Conservation (phyloP, 1,140 invertebrate genomes). For the Drosophila varians region DNA sequence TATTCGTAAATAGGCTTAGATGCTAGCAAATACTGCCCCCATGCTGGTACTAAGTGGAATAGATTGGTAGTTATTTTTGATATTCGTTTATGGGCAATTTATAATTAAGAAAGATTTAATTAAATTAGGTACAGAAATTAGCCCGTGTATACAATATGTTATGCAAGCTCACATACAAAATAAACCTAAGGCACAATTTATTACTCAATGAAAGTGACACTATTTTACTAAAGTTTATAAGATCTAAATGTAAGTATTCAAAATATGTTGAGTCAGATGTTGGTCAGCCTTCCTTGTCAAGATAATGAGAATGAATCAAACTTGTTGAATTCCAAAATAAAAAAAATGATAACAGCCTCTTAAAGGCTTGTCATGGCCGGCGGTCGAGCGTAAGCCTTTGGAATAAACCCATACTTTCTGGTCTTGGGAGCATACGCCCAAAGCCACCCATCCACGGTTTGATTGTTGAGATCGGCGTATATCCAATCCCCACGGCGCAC, state of each 20-base stretch:
- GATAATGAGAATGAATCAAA: too few relatives aligned
- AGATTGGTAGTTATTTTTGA: conserved; percentile 34
- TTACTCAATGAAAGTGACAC: conserved; percentile 21
- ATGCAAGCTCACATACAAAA: conserved; percentile 46
- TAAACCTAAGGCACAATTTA: conserved; percentile 49
- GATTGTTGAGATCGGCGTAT: conserved; percentile 95
- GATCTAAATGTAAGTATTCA: too few relatives aligned
- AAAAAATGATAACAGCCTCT: not conserved
- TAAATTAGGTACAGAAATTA: conserved; percentile 31
- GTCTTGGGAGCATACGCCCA: conserved; percentile 97
- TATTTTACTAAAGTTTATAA: not conserved
- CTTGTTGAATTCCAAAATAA: not conserved
- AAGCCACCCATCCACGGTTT: conserved; percentile 96
- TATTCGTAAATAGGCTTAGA: conserved; percentile 51
- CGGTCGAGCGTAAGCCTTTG: conserved; percentile 96
- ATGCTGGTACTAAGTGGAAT: conserved; percentile 18
- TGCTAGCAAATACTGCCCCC: conserved; percentile 30
- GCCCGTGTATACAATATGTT: conserved; percentile 27
- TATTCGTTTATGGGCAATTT: conserved; percentile 32
- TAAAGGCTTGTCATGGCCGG: conserved; percentile 94
- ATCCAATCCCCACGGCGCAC: conserved; percentile 96
- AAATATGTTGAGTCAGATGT: too few relatives aligned
- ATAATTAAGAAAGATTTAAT: conserved; percentile 20
- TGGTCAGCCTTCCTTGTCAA: not conserved
- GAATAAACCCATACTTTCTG: conserved; percentile 96